These are phyloP conservation scores for Stylophora pistillata DNA, from an alignment of 64 coral and sea anemone species.

Conservation along the genomic window DNA sequence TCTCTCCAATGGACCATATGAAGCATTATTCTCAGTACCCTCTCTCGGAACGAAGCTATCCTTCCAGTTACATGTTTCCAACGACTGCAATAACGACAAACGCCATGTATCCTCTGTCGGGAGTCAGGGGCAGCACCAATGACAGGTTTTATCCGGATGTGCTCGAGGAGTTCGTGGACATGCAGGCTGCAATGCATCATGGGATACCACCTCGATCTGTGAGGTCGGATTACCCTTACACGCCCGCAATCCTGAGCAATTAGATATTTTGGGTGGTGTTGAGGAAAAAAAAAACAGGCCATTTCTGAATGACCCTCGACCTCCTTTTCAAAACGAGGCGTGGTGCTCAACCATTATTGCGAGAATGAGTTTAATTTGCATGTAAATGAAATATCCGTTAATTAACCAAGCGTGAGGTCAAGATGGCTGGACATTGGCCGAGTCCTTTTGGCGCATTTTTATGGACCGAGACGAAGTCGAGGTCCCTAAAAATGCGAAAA, in stretches of 20 bases:
- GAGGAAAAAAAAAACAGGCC: no score
- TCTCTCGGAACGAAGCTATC: conserved; percentile 78
- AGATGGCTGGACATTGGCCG: no score
- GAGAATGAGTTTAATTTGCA: background rate
- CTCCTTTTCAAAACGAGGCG: background rate
- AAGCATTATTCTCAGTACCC: conserved; percentile 93
- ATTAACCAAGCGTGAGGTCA: no score
- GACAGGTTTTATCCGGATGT: conserved; percentile 92
- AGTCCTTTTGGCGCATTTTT: no score
- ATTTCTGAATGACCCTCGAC: no score
- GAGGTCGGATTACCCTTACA: conserved; percentile 67
- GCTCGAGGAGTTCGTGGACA: conserved; percentile 90
- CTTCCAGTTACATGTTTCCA: conserved; percentile 84
- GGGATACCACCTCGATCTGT: conserved; percentile 65
- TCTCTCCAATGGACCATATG: conserved; percentile 85
- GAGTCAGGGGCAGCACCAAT: conserved; percentile 61
- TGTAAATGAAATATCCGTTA: no score
- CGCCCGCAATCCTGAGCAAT: conserved; percentile 80
- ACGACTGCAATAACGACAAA: conserved; percentile 73
- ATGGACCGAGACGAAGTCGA: no score
- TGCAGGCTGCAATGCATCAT: conserved; percentile 94
- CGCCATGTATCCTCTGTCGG: conserved; percentile 74
- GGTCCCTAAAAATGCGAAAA: no score
- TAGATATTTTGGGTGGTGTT: conserved; percentile 7
- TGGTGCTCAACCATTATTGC: background rate